Base-by-base conservation (phyloP, 2,888 invertebrate genomes). In the Chrysodeixis includens region DNA sequence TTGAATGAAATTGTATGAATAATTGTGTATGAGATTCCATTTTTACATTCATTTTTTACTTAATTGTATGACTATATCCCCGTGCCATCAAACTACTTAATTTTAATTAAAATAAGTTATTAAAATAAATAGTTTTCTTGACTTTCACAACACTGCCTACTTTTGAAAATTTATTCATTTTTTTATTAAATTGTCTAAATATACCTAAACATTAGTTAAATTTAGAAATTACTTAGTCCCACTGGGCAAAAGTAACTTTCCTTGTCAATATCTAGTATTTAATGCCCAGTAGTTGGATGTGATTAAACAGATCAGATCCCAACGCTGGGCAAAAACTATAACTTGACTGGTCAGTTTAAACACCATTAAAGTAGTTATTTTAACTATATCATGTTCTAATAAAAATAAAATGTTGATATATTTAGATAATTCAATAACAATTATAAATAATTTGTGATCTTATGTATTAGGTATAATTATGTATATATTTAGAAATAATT, bases 41-140 rank as follows among this genome's bases (percentile, higher is more conserved):
- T 49, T 7, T 10, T 16, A 49, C 18, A 20, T 18, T 18, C 18
- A 35, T 49, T 73, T 22, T 52, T 62, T 40, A 22, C 40, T 10
- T 56, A 35, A 63, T 46, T 54, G 44, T 9, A 61, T 30, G 9
- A 55, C 46, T 66, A 55, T 49, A 52, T 61, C 56, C 56, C 76
- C 20, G 73, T 73, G 73, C 73, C 73, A 73, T 73, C 44, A 16
- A 56, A 75, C 40, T 59, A 74, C 30, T 71, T 76, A 71, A 58
- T 71, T 55, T 61, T 73, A 71, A 49, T 44, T 32, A 53, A 49
- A 16, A 51, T 63, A 59, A 60, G 44, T 59, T 58, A 12, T 12
- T 56, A 26, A n/a, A 26, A 4, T 26, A n/a, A n/a, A 46, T 32
- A 35, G 46, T 56, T 56, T 18, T 9, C 20, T 44, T 16, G 26